Conservation (phyloP, 2,797 vertebrate genomes). For the Tapera naevia region DNA sequence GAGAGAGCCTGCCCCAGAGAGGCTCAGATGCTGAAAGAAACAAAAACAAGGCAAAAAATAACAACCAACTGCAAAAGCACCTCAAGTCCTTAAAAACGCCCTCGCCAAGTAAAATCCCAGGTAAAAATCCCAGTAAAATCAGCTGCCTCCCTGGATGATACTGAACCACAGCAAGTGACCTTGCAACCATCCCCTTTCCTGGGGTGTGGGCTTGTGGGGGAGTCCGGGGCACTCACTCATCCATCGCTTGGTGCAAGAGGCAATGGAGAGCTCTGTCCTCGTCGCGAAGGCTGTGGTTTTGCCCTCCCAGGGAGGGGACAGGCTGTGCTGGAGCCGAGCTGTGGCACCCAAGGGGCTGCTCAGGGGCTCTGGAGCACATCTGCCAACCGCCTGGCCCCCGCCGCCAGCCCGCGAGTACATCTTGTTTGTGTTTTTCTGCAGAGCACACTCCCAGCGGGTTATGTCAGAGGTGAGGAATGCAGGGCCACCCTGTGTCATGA, state of each 20-base stretch:
- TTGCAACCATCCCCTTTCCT: not conserved
- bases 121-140: too few relatives aligned
- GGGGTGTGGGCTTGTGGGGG: not conserved
- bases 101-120: not conserved
- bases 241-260: not conserved
- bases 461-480: conserved; percentile 76
- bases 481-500: conserved; percentile 71
- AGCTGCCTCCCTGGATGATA: not conserved
- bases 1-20: not conserved
- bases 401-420: conserved; percentile 57
- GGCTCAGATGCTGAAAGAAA: not conserved
- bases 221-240: fast-evolving
- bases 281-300: not conserved
- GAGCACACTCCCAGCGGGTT: conserved; percentile 65
- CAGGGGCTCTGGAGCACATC: conserved; percentile 11
- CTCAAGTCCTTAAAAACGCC: not conserved
- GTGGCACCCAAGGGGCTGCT: not conserved
- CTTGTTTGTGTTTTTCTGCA: conserved; percentile 70
- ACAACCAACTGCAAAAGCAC: not conserved
- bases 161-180: not conserved
- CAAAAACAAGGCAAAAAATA: not conserved
- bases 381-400: conserved; percentile 40
- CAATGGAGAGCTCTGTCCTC: not conserved
- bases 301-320: not conserved
- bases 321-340: not conserved